A percentile compares a stretch with the other conserved stretches of the same genome.
Evolutionary conservation across 1,140 invertebrate genomes (phyloP).

Genomic region (Venustaconcha ellipsiformis): DNA sequence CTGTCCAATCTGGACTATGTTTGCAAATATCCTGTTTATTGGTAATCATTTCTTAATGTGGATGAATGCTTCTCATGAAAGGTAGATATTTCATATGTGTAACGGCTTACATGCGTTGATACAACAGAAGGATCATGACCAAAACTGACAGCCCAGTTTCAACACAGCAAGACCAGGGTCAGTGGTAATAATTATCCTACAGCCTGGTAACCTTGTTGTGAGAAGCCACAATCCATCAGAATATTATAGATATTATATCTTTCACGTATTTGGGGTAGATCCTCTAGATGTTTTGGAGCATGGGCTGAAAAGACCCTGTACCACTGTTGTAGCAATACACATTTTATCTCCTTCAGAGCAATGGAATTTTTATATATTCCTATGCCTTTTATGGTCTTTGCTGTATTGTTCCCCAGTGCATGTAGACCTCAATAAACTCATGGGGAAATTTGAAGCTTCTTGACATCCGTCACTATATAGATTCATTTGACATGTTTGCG

Average conservation of each 20-base stretch:
- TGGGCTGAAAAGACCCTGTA: constrained; percentile 8
- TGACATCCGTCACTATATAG: constrained; percentile 29
- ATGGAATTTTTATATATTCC: neutral
- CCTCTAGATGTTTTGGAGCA: neutral
- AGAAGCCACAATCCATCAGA: constrained; percentile 39
- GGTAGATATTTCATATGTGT: constrained; percentile 29
- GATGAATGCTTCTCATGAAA: constrained; percentile 17
- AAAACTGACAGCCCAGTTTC: constrained; percentile 38
- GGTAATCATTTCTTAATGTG: neutral
- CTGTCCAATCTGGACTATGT: constrained; percentile 16
- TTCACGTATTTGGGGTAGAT: constrained; percentile 1
- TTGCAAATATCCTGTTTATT: constrained; percentile 13
- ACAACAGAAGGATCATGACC: constrained; percentile 27
- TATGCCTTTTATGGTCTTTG: neutral
- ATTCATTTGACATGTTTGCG: constrained; percentile 27
- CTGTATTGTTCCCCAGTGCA: neutral
- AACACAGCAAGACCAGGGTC: constrained; percentile 32
- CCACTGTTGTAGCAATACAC: constrained; percentile 1
- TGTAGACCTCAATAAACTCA: neutral
- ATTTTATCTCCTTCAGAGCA: constrained; percentile 13
- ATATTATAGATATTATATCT: constrained; percentile 7
- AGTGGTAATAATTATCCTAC: constrained; percentile 27
- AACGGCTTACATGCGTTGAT: constrained; percentile 3
- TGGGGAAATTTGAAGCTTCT: constrained; percentile 21
- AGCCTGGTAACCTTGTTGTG: constrained; percentile 6